Percentiles rank a stretch among this genome's conserved stretches.
phyloP scores from a whole-genome alignment of 2,113 vertebrate genomes.

The Xiphophorus maculatus region DNA sequence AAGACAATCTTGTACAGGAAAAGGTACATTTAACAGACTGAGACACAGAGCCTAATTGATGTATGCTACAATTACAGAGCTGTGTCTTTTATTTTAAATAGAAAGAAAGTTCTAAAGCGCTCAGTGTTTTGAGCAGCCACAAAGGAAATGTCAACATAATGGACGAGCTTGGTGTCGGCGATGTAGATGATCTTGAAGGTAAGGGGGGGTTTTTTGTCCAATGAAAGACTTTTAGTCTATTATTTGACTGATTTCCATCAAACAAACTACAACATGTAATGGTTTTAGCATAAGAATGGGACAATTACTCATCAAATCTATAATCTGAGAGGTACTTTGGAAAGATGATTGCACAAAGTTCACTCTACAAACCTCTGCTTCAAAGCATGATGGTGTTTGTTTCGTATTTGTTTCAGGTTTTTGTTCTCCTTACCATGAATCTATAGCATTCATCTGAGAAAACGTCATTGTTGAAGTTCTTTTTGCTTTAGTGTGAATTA shows the following conservation, averaged over 20 bases:
- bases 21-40: conserved; percentile 50
- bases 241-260: neutral
- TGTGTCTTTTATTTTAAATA: conserved; percentile 27
- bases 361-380: neutral
- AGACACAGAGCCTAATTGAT: neutral
- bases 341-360: neutral
- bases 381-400: neutral
- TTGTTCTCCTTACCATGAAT: no score
- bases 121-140: conserved; percentile 66
- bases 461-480: no score
- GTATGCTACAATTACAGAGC: neutral
- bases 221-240: no score
- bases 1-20: conserved; percentile 28
- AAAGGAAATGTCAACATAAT: conserved; percentile 70
- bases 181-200: conserved; percentile 85
- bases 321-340: no score
- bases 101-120: conserved; percentile 57
- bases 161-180: conserved; percentile 84
- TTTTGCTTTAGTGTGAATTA: no score
- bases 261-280: neutral
- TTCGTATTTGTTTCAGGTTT: no score
- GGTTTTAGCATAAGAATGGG: no score
- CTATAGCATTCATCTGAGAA: no score
- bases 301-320: no score
- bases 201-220: conserved; percentile 10